These are phyloP conservation scores for Yponomeuta cagnagella DNA, from an alignment of 2,888 invertebrate genomes.

Conservation along the genomic window DNA sequence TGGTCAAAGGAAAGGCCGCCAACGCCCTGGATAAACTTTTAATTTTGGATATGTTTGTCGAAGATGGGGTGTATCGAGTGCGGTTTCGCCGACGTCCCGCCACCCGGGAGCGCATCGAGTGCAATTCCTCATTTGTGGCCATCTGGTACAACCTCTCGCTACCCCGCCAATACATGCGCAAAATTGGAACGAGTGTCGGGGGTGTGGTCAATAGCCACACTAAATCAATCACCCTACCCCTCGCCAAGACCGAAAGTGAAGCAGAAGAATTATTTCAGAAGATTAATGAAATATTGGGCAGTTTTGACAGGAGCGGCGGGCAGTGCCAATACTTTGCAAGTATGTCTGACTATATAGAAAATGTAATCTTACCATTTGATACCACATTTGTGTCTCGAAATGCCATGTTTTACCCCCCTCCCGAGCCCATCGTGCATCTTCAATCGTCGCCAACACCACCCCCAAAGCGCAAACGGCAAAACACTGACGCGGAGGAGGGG, in stretches of 20 bases:
- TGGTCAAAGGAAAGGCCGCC: background rate
- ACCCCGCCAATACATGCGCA: background rate
- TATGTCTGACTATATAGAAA: background rate
- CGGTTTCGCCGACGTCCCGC: slow-evolving; percentile 5
- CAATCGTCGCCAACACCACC: background rate
- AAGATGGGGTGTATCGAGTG: slow-evolving; percentile 4
- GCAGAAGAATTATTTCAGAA: background rate
- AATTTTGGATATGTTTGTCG: background rate
- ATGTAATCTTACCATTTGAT: background rate
- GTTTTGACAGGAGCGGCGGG: background rate
- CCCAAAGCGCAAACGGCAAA: background rate
- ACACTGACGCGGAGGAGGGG: background rate
- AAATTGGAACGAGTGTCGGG: background rate
- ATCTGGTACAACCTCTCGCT: slow-evolving; percentile 4
- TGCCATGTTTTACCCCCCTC: background rate
- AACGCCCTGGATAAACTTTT: too few relatives aligned
- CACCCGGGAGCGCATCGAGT: background rate
- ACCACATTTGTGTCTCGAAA: background rate
- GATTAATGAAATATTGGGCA: slow-evolving; percentile 2
- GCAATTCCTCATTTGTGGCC: background rate
- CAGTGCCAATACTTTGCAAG: background rate
- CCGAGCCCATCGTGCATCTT: background rate
- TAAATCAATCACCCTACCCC: background rate
- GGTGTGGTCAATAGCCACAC: background rate
- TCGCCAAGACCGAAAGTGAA: background rate